Base-by-base conservation (phyloP, 2,888 invertebrate species). In the Lutraria lutraria region DNA sequence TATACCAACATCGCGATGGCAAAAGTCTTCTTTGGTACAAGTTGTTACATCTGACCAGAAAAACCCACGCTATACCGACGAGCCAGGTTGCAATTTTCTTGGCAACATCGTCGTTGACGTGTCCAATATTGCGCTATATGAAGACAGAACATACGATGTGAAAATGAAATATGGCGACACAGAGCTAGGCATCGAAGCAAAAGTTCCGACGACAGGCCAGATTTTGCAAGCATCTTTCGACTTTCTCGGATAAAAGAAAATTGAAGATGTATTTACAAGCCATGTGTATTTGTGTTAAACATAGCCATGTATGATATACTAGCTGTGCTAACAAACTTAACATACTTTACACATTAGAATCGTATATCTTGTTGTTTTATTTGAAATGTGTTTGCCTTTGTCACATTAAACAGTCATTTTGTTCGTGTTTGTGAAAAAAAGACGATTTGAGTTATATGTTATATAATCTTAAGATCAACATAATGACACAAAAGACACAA, bases 91-190 rank as follows among this genome's bases (percentile, higher is more conserved):
- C 25, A 25, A 15, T 31, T 10, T 21, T 8, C 83, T 89, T 21
- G 91, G 91, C 16, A 31, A 86, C 13, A 76, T 91, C 25, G 31
- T n/a, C 4, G 88, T 89, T 3, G 88, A 91, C 86, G 12, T 91
- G n/a, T 52, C 86, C 1, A 60, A 88, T 25, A 86, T 87, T 15
- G 63, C n/a, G 1, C 19, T 21, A 3, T 86, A 86, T 52, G 54
- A 83, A 43, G 91, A 91, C 13, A 86, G 81, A 25, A 52, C 29
- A 21, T 68, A 86, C n/a, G 31, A 80, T n/a, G 89, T 89, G 12
- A 81, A 86, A 25, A 89, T 91, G 89, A 88, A 81, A 12, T 91
- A 88, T 68, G 91, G 91, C 8, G 82, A 85, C 25, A 91, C 91
- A 12, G 91, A 91, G 52, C 54, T 91, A 19, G 83, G 83, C 0